Base-by-base conservation (phyloP, 1,140 invertebrate genomes). In the Drosophila busckii region DNA sequence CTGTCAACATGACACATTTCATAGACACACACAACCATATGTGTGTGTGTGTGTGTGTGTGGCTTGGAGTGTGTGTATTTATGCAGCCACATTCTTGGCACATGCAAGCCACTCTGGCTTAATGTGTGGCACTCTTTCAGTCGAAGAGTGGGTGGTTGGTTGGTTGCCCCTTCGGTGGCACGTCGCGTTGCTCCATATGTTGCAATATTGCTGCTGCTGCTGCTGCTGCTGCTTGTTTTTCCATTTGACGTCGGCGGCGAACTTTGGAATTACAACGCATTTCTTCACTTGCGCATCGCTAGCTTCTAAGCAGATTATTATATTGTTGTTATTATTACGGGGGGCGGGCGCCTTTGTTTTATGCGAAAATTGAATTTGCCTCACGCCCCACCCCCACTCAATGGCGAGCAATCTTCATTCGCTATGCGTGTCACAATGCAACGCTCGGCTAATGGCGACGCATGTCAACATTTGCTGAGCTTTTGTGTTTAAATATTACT, bases 401-500 rank as follows among this genome's bases (percentile, higher is more conserved):
- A 3, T 19, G 7, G 12, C 2, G 35, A 10, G 7, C n/a, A 19
- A 19, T 19, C 42, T 25, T 22, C 35, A 40, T 49, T 48, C 26
- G 13, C 29, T 63, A 50, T 80, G 63, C 73, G 68, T 78, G 73
- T 67, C 73, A 64, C 58, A 82, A 73, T 73, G 68, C 73, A 80
- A 58, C 70, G 54, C 54, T 64, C 52, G 64, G 58, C 69, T 82
- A 70, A 80, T 75, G 69, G 75, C 75, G 63, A 80, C 69, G 69
- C 75, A 82, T 80, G 75, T 80, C 75, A 80, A 82, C 75, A 65
- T 80, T 80, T 82, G 64, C 64, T 62, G 55, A 75, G 75, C 76
- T 75, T 82, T 82, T 83, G 75, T 82, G 76, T 80, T 80, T 80
- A 80, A 82, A 80, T 80, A 80, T 80, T 80, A 80, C 73, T 82